Percentiles rank a stretch among this genome's conserved stretches.
Conservation (phyloP, 64 coral and sea anemone genomes). For the Montipora foliosa region DNA sequence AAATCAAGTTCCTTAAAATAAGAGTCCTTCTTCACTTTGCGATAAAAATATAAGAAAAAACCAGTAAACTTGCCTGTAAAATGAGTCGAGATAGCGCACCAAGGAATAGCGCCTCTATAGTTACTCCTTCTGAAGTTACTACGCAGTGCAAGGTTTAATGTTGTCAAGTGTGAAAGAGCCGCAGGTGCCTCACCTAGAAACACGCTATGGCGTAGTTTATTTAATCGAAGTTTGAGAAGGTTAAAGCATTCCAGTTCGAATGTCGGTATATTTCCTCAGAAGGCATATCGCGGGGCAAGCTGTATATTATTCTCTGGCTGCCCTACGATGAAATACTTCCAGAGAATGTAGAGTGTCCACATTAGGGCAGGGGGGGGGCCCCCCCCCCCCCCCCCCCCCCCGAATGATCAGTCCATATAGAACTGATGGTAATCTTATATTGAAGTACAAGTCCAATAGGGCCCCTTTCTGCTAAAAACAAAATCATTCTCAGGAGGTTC, state of each 20-base stretch:
- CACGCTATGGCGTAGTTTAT: no score
- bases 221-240: no score
- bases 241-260: no score
- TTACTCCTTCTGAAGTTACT: neutral
- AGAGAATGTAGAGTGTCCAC: slow-evolving; percentile 1
- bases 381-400: no score
- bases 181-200: no score
- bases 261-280: neutral
- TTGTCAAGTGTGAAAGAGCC: neutral
- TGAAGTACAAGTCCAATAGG: slow-evolving; percentile 17
- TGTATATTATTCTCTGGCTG: neutral
- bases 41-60: neutral
- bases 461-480: neutral
- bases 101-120: slow-evolving; percentile 5
- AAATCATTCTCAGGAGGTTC: neutral
- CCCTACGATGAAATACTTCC: neutral
- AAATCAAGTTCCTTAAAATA: neutral
- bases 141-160: neutral
- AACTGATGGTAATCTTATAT: neutral
- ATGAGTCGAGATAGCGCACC: neutral
- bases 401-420: slow-evolving; percentile 4
- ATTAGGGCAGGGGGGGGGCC: slow-evolving; percentile 9
- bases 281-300: neutral
- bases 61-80: neutral
- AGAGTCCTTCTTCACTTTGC: slow-evolving; percentile 4